Evolutionary conservation across 2,888 invertebrate genomes (phyloP).

Genomic region (Cataglyphis livida): DNA sequence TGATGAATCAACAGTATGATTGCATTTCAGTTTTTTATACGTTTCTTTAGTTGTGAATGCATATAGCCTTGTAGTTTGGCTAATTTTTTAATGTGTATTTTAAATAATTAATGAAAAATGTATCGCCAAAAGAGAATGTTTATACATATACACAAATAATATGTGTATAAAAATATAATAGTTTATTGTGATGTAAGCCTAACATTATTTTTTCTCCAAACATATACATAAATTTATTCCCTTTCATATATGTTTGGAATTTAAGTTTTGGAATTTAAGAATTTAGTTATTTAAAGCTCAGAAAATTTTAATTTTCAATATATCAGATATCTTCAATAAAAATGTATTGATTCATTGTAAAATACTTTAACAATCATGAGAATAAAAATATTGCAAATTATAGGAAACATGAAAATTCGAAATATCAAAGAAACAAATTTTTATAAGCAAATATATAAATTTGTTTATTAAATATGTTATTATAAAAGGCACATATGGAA

Average conservation of each 20-base stretch:
- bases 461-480: conserved; percentile 64
- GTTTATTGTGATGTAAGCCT: conserved; percentile 56
- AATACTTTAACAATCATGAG: background rate
- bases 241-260: background rate
- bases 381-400: conserved; percentile 29
- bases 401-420: background rate
- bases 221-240: background rate
- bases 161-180: conserved; percentile 57
- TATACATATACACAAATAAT: conserved; percentile 66
- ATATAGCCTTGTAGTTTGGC: conserved; percentile 43
- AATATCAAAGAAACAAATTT: conserved; percentile 14
- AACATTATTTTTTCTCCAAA: conserved; percentile 47
- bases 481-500: conserved; percentile 30
- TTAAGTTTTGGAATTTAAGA: too few species aligned
- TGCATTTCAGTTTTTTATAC: conserved; percentile 66
- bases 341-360: background rate
- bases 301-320: background rate
- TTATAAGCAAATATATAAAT: conserved; percentile 48
- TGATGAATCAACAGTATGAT: conserved; percentile 52
- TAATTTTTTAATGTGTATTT: conserved; percentile 21
- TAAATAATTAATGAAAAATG: conserved; percentile 40
- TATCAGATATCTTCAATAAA: background rate
- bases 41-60: conserved; percentile 62
- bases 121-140: conserved; percentile 48
- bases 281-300: background rate